Evolutionary conservation across 2,888 invertebrate species (phyloP), one percentile per base, ranked within the genome.

Genomic region (Ypsolopha scabrella): DNA sequence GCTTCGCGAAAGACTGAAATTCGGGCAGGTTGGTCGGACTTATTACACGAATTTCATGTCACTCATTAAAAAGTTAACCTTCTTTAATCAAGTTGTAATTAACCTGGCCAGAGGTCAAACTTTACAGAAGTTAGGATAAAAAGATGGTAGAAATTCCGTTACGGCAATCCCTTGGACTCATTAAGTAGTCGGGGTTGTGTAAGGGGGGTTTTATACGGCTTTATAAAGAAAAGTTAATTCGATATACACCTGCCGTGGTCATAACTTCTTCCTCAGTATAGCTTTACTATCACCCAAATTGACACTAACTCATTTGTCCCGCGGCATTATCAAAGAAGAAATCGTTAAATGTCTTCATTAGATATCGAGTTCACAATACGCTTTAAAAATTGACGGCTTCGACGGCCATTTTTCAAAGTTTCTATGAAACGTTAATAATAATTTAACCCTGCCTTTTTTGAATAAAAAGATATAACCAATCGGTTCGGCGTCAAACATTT

Each of bases 181-280:
- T 80, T 81, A 80, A 80, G 71, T 64, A 68, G 78, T 72, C 75
- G 71, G 72, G 70, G 71, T 69, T 80, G 77, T 75, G 78, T 77
- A 82, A 83, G 78, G 75, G 62, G 72, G 72, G 72, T 77, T 24
- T 24, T 24, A 24, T 24, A 24, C 24, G 24, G 24, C 24, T 24
- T 79, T 82, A 79, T 81, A 80, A 77, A 80, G 80, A 75, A 80
- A 78, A 47, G 80, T 85, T 83, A 82, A 86, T 85, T 83, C 78
- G 70, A 67, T 75, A 78, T 81, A 77, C 85, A 86, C 85, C 85
- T 85, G 85, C 82, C 82, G 67, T 71, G 76, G 68, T 82, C 83
- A 79, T 85, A 85, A 85, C 80, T 83, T 75, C 63, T 69, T 76
- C 80, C 75, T 66, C 69, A 67, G 70, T 70, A 82, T 78, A 63